Evolutionary conservation across 2,888 invertebrate genomes (phyloP).

Genomic region (Erannis defoliaria): DNA sequence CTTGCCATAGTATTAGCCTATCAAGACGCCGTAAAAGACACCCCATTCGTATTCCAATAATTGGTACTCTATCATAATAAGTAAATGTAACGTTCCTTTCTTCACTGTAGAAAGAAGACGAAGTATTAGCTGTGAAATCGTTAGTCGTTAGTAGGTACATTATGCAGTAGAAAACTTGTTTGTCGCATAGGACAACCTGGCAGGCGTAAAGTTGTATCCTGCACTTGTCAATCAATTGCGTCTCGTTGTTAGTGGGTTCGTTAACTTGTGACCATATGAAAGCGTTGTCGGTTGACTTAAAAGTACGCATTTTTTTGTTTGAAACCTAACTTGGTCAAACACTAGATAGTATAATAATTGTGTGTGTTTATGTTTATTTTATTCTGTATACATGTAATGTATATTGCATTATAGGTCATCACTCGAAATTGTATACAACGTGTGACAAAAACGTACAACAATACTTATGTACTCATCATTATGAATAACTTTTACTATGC

Average conservation of each 20-base stretch:
- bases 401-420: too few relatives aligned
- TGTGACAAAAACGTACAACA: too few relatives aligned
- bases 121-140: neutral
- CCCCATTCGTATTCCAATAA: neutral
- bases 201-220: constrained; percentile 60
- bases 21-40: neutral
- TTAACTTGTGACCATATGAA: constrained; percentile 43
- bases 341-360: neutral
- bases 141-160: constrained; percentile 3
- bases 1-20: neutral
- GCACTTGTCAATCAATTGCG: constrained; percentile 63
- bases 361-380: too few relatives aligned
- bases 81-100: neutral
- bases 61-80: neutral
- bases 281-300: constrained; percentile 8
- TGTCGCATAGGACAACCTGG: constrained; percentile 54
- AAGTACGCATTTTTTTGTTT: constrained; percentile 5
- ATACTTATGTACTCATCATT: too few relatives aligned
- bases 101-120: neutral
- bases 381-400: too few relatives aligned
- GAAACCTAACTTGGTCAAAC: constrained; percentile 12
- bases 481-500: too few relatives aligned
- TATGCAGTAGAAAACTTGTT: constrained; percentile 46
- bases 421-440: too few relatives aligned
- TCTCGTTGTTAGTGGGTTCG: constrained; percentile 56